Conservation (phyloP, 1,140 invertebrate species). For the Diorhabda sublineata region DNA sequence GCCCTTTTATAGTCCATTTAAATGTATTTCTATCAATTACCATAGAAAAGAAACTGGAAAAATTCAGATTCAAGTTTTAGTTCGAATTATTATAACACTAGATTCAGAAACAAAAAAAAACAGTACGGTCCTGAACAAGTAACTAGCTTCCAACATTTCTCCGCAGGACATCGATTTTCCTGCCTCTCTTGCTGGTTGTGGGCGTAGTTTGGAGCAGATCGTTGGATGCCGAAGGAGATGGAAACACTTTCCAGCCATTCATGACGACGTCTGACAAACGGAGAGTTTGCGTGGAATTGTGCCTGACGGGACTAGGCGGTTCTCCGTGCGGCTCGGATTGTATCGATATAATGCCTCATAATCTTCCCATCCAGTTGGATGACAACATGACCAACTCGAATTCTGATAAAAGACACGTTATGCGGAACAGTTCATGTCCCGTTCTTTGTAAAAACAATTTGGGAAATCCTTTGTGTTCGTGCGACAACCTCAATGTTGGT, state of each 20-base stretch:
- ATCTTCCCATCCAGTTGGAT: slow-evolving; percentile 31
- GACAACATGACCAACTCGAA: background rate
- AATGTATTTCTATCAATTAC: too few species aligned
- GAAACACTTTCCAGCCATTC: slow-evolving; percentile 36
- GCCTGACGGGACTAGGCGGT: slow-evolving; percentile 46
- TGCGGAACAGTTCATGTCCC: slow-evolving; percentile 41
- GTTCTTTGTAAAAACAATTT: slow-evolving; percentile 44
- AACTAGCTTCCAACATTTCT: slow-evolving; percentile 3
- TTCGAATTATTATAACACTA: too few species aligned
- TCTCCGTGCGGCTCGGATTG: slow-evolving; percentile 44
- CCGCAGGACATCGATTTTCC: slow-evolving; percentile 36
- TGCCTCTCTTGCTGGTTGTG: slow-evolving; percentile 36
- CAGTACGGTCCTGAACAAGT: background rate
- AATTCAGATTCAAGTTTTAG: too few species aligned
- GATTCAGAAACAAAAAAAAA: background rate
- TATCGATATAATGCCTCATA: slow-evolving; percentile 38
- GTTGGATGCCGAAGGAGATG: slow-evolving; percentile 25
- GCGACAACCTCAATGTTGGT: slow-evolving; percentile 24
- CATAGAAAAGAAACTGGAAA: too few species aligned
- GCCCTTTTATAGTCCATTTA: too few species aligned
- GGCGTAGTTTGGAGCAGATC: slow-evolving; percentile 22
- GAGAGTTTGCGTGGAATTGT: slow-evolving; percentile 46
- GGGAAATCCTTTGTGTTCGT: slow-evolving; percentile 43
- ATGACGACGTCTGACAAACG: slow-evolving; percentile 35
- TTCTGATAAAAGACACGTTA: slow-evolving; percentile 18